A percentile compares a stretch with the other conserved stretches of the same genome.
Evolutionary conservation across 1,140 invertebrate genomes (phyloP).

Genomic region (Papilio machaon): DNA sequence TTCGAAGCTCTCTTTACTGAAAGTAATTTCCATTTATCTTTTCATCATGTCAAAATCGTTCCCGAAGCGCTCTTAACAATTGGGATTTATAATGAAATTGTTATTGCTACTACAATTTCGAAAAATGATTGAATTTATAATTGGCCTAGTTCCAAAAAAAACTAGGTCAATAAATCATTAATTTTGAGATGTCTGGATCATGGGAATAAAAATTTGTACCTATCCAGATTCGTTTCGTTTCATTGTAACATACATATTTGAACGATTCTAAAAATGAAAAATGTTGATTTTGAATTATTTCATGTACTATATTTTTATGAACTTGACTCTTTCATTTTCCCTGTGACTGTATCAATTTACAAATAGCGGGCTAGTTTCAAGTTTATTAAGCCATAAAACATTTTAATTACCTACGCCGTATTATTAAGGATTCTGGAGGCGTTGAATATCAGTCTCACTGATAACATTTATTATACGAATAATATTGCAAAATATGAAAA

Average conservation of each 20-base stretch:
- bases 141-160: background rate
- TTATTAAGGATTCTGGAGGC: slow-evolving; percentile 5
- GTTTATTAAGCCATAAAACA: slow-evolving; percentile 16
- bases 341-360: slow-evolving; percentile 7
- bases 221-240: no score
- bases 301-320: background rate
- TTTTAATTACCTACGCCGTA: background rate
- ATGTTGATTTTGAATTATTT: background rate
- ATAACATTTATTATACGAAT: background rate
- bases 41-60: slow-evolving; percentile 8
- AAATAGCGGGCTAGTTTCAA: background rate
- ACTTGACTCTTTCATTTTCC: background rate
- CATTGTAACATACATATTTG: background rate
- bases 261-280: background rate
- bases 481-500: background rate
- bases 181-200: background rate
- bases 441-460: background rate
- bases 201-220: background rate
- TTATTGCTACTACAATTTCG: background rate
- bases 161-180: background rate
- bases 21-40: slow-evolving; percentile 24
- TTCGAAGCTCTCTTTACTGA: background rate
- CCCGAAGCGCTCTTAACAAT: background rate
- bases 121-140: background rate
- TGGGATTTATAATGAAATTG: background rate